Percentiles rank a stretch among this genome's conserved stretches.
phyloP scores from a whole-genome alignment of 2,113 vertebrate species.

The Lagopus muta region DNA sequence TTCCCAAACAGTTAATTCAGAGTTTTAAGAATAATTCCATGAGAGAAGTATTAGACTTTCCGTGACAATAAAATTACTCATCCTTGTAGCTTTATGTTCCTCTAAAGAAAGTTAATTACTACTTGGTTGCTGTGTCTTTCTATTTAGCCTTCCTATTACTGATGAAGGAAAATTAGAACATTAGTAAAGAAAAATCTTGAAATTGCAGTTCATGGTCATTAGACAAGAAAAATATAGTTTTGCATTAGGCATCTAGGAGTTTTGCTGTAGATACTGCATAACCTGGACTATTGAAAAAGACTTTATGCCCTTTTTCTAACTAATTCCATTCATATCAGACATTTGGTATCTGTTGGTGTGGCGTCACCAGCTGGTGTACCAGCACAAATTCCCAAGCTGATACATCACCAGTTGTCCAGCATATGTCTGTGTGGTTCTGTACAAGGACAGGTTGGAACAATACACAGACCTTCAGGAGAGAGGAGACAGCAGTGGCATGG shows the following conservation, averaged over 20 bases:
- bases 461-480: fast-evolving
- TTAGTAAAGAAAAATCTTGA: slow-evolving; percentile 24
- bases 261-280: background rate
- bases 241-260: background rate
- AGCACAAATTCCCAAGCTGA: background rate
- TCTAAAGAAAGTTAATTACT: slow-evolving; percentile 52
- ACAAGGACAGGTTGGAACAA: no score
- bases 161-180: background rate
- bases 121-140: background rate
- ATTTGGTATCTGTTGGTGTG: background rate
- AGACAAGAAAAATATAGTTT: background rate
- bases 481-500: background rate
- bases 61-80: slow-evolving; percentile 42
- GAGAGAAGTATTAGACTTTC: slow-evolving; percentile 13
- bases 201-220: slow-evolving; percentile 1
- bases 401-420: background rate
- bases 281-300: background rate
- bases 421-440: background rate
- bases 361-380: background rate
- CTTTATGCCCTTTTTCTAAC: background rate
- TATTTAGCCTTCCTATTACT: slow-evolving; percentile 39
- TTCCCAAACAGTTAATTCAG: slow-evolving; percentile 54
- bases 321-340: background rate
- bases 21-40: slow-evolving; percentile 18
- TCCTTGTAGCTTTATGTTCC: slow-evolving; percentile 52